A percentile compares a stretch with the other conserved stretches of the same genome.
Evolutionary conservation across 2,888 invertebrate species (phyloP).

Genomic region (Ligdia adustata): DNA sequence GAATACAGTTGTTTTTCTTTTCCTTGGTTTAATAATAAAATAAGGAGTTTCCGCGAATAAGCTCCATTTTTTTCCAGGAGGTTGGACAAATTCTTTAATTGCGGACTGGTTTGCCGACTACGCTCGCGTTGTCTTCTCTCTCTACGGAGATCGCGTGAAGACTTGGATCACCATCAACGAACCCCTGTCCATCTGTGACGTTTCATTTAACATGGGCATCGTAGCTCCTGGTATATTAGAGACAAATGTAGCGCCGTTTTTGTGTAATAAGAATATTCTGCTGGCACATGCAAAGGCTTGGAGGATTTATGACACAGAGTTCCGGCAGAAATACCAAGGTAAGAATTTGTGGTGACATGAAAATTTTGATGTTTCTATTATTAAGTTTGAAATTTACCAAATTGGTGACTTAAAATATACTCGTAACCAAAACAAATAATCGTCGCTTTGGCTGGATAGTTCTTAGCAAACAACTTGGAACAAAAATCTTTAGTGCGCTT

Average conservation of each 20-base stretch:
- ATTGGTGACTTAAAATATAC: too few species aligned
- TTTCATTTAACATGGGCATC: slow-evolving; percentile 65
- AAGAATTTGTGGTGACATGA: too few species aligned
- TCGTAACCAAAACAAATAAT: too few species aligned
- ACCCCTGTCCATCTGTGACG: slow-evolving; percentile 71
- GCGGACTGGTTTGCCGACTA: slow-evolving; percentile 85
- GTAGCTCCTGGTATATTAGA: slow-evolving; percentile 55
- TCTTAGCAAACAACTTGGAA: too few species aligned
- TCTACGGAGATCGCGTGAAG: slow-evolving; percentile 84
- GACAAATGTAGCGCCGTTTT: slow-evolving; percentile 77
- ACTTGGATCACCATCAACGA: slow-evolving; percentile 90
- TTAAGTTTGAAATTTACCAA: too few species aligned
- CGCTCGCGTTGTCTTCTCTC: slow-evolving; percentile 76
- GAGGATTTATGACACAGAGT: slow-evolving; percentile 82
- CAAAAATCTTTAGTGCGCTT: too few species aligned
- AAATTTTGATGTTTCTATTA: too few species aligned
- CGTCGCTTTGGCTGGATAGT: too few species aligned
- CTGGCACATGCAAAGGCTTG: slow-evolving; percentile 87
- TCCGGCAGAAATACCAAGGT: slow-evolving; percentile 75
- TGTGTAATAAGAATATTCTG: slow-evolving; percentile 86
- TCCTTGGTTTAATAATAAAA: too few species aligned
- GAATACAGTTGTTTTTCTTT: too few species aligned
- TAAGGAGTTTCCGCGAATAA: too few species aligned
- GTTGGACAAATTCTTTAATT: slow-evolving; percentile 82
- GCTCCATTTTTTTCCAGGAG: slow-evolving; percentile 85